These are phyloP conservation scores for Volucella zonaria DNA, from an alignment of 2,888 invertebrate genomes.

Conservation along the genomic window DNA sequence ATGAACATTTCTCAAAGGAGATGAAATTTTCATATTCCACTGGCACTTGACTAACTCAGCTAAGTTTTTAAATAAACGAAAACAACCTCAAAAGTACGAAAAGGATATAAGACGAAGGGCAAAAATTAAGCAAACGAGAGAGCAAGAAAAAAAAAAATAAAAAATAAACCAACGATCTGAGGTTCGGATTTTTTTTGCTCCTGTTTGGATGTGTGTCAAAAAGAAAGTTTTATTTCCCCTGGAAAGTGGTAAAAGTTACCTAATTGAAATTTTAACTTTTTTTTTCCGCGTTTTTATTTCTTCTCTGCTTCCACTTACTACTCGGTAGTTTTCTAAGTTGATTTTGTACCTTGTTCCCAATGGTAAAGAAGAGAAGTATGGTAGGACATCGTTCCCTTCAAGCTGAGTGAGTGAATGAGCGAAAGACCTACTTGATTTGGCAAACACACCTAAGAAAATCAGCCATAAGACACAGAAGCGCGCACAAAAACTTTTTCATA, in stretches of 20 bases:
- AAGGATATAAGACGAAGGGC: constrained; percentile 20
- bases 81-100: neutral
- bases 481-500: constrained; percentile 12
- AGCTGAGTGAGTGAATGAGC: neutral
- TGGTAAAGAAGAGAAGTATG: neutral
- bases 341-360: too few relatives aligned
- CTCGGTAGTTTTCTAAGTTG: constrained; percentile 15
- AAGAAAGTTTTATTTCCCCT: constrained; percentile 31
- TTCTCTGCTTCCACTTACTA: constrained; percentile 2
- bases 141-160: constrained; percentile 11
- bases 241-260: constrained; percentile 51
- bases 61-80: constrained; percentile 1
- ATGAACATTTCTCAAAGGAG: constrained; percentile 24
- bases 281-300: neutral
- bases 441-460: constrained; percentile 5
- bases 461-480: constrained; percentile 1
- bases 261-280: constrained; percentile 69
- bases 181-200: neutral
- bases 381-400: neutral
- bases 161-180: neutral
- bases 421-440: constrained; percentile 25
- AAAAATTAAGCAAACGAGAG: constrained; percentile 20
- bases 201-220: constrained; percentile 6
- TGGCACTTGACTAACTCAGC: constrained; percentile 4
- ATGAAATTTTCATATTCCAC: constrained; percentile 6